Conservation (phyloP, 2,797 vertebrate species). For the Gastrophryne carolinensis region DNA sequence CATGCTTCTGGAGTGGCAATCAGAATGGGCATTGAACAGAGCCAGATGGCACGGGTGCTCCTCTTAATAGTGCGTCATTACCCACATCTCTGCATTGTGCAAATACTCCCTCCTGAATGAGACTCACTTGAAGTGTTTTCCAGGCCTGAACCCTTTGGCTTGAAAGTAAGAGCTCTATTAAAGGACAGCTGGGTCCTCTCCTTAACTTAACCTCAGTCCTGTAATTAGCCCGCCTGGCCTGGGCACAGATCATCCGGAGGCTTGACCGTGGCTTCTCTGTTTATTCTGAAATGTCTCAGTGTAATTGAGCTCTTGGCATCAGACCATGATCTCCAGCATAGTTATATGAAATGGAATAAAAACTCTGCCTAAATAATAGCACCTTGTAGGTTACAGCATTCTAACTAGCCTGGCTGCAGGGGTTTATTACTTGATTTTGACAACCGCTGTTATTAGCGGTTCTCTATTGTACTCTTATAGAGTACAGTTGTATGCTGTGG, state of each 20-base stretch:
- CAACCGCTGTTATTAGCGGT: no score
- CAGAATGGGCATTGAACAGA: neutral
- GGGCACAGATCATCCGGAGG: conserved; percentile 2
- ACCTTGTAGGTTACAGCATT: no score
- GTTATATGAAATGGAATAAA: neutral
- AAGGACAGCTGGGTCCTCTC: conserved; percentile 23
- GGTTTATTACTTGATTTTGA: no score
- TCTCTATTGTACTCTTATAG: no score
- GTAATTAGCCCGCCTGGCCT: conserved; percentile 15
- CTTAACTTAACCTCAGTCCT: neutral
- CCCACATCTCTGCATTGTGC: neutral
- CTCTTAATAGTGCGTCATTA: neutral
- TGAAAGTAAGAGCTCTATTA: conserved; percentile 11
- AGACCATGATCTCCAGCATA: neutral
- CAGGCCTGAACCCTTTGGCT: neutral
- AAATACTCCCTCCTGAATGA: conserved; percentile 9
- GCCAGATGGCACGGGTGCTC: neutral
- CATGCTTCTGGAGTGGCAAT: neutral
- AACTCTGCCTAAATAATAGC: no score
- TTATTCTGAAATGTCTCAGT: neutral
- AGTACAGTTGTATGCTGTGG: no score
- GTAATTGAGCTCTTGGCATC: conserved; percentile 4
- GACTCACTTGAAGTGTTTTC: neutral
- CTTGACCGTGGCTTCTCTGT: conserved; percentile 1
- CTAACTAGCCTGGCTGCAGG: no score